Evolutionary conservation across 2,797 vertebrate species (phyloP), one percentile per base, ranked within the genome.

Genomic region (Chaenodraco wilsoni): DNA sequence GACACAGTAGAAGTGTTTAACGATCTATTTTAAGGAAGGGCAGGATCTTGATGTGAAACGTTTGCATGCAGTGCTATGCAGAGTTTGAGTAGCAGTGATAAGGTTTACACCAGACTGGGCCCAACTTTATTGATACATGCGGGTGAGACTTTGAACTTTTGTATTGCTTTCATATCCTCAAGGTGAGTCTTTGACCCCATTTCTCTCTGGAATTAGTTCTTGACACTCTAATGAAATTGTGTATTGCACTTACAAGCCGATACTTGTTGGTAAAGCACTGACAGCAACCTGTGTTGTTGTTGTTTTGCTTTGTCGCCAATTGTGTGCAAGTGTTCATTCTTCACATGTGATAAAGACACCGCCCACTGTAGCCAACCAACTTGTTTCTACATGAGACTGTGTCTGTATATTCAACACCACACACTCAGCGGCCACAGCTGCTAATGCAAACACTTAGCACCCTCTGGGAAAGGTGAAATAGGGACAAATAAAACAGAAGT

Each of bases 111-210:
- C 12, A 65, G 11, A 17, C 52, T 23, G 58, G 76, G 16, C 11
- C 23, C 23, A 46, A 14, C 46, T 60, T 84, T 51, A 77, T 17
- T 69, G 75, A 63, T 64, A 2, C 9, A 55, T 17, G 4, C 4
- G 1, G 9, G 5, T 14, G 33, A 79, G 69, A 88, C 84, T 86
- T 87, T 87, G 81, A 68, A 74, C 81, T 2, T 21, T 52, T 84
- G 67, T 68, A 75, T 72, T 65, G 15, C 40, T 27, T 56, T 64
- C 1, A 2, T 57, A 58, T 62, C 55, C 17, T 63, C 16, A 45
- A 66, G 16, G 61, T 58, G 68, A 3, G 23, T 17, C 40, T 66
- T 62, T 74, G 57, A 23, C 46, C 64, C 37, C 2, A 1, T 58
- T 65, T 55, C 1, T 48, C 11, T 65, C 23, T 27, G 16, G 0